Conservation (phyloP, 2,113 vertebrate genomes). For the Lepus europaeus region DNA sequence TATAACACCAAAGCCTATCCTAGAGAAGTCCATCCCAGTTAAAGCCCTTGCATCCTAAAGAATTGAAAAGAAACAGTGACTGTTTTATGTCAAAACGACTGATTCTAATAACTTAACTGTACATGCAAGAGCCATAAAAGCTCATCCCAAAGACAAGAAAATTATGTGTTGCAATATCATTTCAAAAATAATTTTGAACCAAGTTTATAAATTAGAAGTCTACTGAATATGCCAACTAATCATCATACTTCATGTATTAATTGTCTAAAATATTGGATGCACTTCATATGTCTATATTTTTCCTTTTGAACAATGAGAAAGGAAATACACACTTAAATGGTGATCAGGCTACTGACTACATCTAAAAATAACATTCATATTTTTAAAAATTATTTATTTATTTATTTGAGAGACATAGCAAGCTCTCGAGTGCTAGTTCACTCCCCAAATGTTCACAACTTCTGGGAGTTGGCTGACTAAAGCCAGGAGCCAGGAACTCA, state of each 20-base stretch:
- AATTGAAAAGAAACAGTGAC: constrained; percentile 49
- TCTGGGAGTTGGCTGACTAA: too few relatives aligned
- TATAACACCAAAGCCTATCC: neutral
- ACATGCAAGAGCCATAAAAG: constrained; percentile 38
- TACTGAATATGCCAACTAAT: constrained; percentile 31
- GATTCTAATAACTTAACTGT: constrained; percentile 17
- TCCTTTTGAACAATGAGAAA: constrained; percentile 57
- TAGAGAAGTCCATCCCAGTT: neutral
- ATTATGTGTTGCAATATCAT: neutral
- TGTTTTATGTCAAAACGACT: constrained; percentile 45
- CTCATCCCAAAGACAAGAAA: constrained; percentile 48
- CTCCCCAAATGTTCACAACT: too few relatives aligned
- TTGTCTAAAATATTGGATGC: neutral
- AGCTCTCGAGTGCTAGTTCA: too few relatives aligned
- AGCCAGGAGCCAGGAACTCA: too few relatives aligned
- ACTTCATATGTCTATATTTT: neutral
- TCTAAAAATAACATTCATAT: constrained; percentile 24
- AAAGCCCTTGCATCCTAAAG: constrained; percentile 11
- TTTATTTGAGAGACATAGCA: too few relatives aligned
- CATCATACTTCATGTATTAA: neutral
- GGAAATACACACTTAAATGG: constrained; percentile 37
- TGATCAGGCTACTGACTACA: constrained; percentile 55
- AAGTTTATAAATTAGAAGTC: constrained; percentile 44
- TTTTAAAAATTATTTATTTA: too few relatives aligned
- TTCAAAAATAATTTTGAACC: constrained; percentile 61